These are phyloP conservation scores for Pristionchus exspectatus DNA, from an alignment of 2,888 invertebrate genomes.

Conservation along the genomic window DNA sequence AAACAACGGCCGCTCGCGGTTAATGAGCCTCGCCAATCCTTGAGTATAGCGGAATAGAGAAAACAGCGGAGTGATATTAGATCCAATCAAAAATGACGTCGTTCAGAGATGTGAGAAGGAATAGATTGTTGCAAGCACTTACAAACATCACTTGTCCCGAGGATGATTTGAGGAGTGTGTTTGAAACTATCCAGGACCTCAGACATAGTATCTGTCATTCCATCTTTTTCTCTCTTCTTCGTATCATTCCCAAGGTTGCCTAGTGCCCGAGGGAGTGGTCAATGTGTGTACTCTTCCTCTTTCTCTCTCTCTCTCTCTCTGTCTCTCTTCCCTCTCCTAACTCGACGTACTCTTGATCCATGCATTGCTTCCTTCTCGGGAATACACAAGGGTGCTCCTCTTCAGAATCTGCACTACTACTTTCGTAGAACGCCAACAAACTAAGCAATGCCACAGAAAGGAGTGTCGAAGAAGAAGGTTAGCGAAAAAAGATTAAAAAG, in stretches of 20 bases:
- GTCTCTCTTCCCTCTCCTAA: not conserved
- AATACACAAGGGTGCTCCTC: not conserved
- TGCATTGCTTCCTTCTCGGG: not conserved
- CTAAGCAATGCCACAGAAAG: not conserved
- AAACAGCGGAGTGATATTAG: too few relatives aligned
- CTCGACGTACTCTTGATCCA: not conserved
- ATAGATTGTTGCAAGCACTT: not conserved
- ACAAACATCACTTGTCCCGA: not conserved
- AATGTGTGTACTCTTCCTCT: not conserved
- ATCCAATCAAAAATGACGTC: too few relatives aligned
- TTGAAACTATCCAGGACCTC: not conserved
- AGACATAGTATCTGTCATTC: too few relatives aligned
- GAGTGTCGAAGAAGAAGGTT: slow-evolving; percentile 11
- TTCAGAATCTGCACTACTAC: not conserved
- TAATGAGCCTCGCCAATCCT: too few relatives aligned
- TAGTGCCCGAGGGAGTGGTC: not conserved
- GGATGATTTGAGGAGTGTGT: not conserved
- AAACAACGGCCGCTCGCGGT: not conserved
- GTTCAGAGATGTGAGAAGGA: not conserved
- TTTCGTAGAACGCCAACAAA: not conserved
- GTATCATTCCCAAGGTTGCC: not conserved
- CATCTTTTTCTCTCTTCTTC: not conserved
- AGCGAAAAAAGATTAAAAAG: too few relatives aligned
- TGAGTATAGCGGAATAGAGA: too few relatives aligned
- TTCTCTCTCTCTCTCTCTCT: not conserved